Conservation (phyloP, 2,797 vertebrate genomes). For the Neostethus bicornis region DNA sequence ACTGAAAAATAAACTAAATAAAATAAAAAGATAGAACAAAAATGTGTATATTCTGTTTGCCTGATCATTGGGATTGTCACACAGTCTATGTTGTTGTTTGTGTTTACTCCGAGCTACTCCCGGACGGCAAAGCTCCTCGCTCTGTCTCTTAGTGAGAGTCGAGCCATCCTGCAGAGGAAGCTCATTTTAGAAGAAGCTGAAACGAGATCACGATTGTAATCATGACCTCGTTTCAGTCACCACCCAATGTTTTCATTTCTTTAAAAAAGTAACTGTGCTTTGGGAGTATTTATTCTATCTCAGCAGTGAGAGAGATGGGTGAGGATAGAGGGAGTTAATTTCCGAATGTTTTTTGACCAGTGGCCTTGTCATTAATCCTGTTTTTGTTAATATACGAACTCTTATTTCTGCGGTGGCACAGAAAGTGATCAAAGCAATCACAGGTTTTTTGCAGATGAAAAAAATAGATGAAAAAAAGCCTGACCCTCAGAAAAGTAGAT, state of each 20-base stretch:
- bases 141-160: too few species aligned
- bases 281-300: slow-evolving; percentile 28
- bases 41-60: slow-evolving; percentile 34
- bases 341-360: slow-evolving; percentile 67
- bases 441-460: slow-evolving; percentile 34
- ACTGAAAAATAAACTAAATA: slow-evolving; percentile 79
- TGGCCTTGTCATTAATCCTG: slow-evolving; percentile 75
- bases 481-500: slow-evolving; percentile 45
- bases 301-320: slow-evolving; percentile 32
- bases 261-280: slow-evolving; percentile 55
- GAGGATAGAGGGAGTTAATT: slow-evolving; percentile 43
- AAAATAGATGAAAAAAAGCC: slow-evolving; percentile 42
- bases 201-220: too few species aligned
- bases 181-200: too few species aligned
- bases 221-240: too few species aligned
- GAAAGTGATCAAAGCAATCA: slow-evolving; percentile 13
- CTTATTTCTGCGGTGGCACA: slow-evolving; percentile 41
- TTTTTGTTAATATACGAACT: slow-evolving; percentile 44
- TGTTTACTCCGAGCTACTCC: too few species aligned
- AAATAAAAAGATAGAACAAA: slow-evolving; percentile 12
- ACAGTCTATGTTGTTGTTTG: too few species aligned
- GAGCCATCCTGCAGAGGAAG: too few species aligned
- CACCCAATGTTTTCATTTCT: too few species aligned
- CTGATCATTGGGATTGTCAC: slow-evolving; percentile 18
- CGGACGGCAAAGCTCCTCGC: too few species aligned